Evolutionary conservation across 2,113 vertebrate species (phyloP), one percentile per base, ranked within the genome.

Genomic region (Crotalus tigris): DNA sequence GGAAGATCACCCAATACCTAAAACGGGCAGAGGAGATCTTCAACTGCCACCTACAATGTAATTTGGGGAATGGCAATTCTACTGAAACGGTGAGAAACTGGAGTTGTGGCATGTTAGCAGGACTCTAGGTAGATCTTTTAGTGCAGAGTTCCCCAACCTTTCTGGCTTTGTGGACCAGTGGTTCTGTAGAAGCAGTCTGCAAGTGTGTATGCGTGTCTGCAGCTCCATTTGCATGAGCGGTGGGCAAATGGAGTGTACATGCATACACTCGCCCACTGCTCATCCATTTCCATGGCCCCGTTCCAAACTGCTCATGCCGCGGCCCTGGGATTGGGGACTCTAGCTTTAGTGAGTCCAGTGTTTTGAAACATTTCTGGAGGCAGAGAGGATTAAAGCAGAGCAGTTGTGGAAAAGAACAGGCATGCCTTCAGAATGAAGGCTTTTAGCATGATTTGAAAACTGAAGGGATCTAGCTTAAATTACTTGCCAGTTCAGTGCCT

Each of bases 21-120:
- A 98, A 98, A 96, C 98, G 99, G n/a, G 99, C 99, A 0, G 99
- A 99, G 92, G 99, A 99, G 93, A 99, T 99, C 97, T 99, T 99
- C 95, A 99, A 98, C 51, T 99, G 98, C 93, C 99, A 99, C 97
- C 97, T 99, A 33, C 99, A 99, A 96, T 97, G 98, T 96, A 98
- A 98, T 4, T 96, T 98, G 0, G 97, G 97, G 4, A 97, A 95
- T 0, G 98, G 97, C 54, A 96, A 85, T 96, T 93, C 97, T 95
- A 94, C 97, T 0, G 97, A 98, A 97, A 97, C 97, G 98, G 98
- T 98, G 95, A 98, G 97, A n/a, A 58, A 29, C 10, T 4, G 23
- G 9, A 8, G 88, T n/a, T 0, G 0, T 24, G 81, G 89, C 17
- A 23, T 6, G 75, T 81, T 44, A 44, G 9, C 6, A 81, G 75